phyloP scores from a whole-genome alignment of 1,140 invertebrate genomes.

The Diabrotica undecimpunctata region DNA sequence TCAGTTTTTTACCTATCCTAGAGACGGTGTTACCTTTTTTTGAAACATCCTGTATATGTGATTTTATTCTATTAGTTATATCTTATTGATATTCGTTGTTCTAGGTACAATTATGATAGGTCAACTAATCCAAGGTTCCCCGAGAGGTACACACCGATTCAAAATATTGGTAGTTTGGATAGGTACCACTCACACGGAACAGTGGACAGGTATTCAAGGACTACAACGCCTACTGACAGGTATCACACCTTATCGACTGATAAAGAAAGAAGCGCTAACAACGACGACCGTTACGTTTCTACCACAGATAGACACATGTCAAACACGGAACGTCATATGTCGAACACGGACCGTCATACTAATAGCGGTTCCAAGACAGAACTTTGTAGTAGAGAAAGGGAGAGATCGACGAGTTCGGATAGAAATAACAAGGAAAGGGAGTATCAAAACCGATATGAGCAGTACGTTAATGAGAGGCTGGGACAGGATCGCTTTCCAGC shows the following conservation, averaged over 20 bases:
- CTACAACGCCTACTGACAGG: conserved; percentile 34
- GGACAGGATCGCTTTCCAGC: conserved; percentile 34
- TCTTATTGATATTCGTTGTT: neutral
- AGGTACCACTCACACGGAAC: conserved; percentile 29
- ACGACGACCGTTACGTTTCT: conserved; percentile 23
- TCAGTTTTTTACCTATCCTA: no score
- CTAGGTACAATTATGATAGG: conserved; percentile 30
- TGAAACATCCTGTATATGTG: no score
- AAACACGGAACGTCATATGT: no score
- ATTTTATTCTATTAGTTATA: no score
- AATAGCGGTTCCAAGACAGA: conserved; percentile 35
- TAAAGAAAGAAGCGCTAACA: conserved; percentile 27
- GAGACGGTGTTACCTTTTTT: no score
- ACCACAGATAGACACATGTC: conserved; percentile 18
- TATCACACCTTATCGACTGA: conserved; percentile 37
- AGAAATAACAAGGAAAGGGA: conserved; percentile 33
- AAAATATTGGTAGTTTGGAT: conserved; percentile 37
- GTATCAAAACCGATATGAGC: conserved; percentile 28
- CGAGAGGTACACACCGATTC: conserved; percentile 34
- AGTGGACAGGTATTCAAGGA: conserved; percentile 38
- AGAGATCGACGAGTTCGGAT: conserved; percentile 37
- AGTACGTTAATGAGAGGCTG: conserved; percentile 30
- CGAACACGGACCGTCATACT: conserved; percentile 30
- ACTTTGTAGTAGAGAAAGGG: conserved; percentile 37
- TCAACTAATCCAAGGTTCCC: conserved; percentile 29